Evolutionary conservation across 2,888 invertebrate genomes (phyloP), one percentile per base, ranked within the genome.

Genomic region (Drosophila buzzatii): DNA sequence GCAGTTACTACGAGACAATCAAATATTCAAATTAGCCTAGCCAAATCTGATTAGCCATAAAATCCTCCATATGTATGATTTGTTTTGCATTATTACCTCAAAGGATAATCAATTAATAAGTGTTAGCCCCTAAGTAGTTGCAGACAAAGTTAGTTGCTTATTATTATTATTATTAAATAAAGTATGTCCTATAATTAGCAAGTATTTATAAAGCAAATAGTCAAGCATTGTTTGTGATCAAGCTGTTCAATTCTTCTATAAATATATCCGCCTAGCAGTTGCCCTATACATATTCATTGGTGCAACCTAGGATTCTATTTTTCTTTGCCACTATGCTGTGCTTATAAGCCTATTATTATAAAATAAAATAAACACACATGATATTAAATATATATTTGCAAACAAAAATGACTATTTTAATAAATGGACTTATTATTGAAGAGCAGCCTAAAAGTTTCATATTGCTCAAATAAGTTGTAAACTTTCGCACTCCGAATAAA

Each of bases 1-100:
- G 82, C 44, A 79, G 76, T 45, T 92, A 91, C 73, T 92, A 91
- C 61, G 92, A 92, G 67, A 87, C 88, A 66, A 88, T 91, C 55
- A 92, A 92, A 78, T 92, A 91, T 82, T 82, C 90, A 58, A 91
- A 90, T 73, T 91, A 84, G 65, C 12, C 8, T n/a, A 39, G 35
- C 37, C 44, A 20, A 41, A 58, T 49, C 12, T 47, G 16, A n/a
- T 47, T 45, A 39, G 45, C 35, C 57, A 23, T 31, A 8, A 9
- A 33, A 14, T 18, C n/a, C 23, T 23, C 14, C 49, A 37, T 18
- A 39, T 59, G 23, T 42, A 64, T 67, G 57, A 62, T 64, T 66
- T 58, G 60, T 47, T 72, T 66, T 67, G 70, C 81, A 81, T 73
- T 62, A 77, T 82, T 89, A 86, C 86, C 86, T 86, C 86, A 89